Conservation (phyloP, 92 coral and sea anemone genomes). For the Porites cylindrica region DNA sequence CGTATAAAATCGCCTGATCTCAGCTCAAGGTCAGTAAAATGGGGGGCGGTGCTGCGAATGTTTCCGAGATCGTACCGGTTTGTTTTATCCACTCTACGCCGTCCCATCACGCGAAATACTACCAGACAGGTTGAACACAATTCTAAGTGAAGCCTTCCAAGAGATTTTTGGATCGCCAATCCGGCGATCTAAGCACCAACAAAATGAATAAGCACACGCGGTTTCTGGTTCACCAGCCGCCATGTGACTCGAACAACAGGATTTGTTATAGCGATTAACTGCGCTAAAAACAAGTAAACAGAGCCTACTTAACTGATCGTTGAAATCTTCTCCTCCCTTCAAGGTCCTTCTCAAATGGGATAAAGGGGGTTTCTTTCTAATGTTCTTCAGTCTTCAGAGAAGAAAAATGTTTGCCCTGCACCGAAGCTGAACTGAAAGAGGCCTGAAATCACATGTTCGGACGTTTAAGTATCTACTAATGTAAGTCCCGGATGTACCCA, state of each 20-base stretch:
- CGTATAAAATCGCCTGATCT: conserved; percentile 21
- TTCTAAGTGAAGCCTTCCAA: background rate
- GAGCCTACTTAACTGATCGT: conserved; percentile 4
- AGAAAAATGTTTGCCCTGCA: background rate
- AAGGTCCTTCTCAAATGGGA: background rate
- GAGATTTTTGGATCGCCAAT: background rate
- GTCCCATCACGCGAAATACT: background rate
- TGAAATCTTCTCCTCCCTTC: background rate
- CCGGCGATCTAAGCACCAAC: background rate
- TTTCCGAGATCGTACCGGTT: background rate
- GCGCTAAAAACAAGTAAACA: conserved; percentile 10
- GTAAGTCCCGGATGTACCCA: no score
- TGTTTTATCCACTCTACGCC: conserved; percentile 25
- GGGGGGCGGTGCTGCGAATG: conserved; percentile 26
- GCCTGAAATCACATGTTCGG: no score
- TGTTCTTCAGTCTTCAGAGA: background rate
- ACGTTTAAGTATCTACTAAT: no score
- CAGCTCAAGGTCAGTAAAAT: conserved; percentile 14
- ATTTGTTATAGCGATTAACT: background rate
- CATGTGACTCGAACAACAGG: conserved; percentile 15
- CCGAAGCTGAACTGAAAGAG: no score
- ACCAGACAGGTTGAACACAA: background rate
- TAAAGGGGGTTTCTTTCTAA: background rate
- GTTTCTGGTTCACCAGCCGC: conserved; percentile 9
- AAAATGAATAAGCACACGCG: conserved; percentile 1